Evolutionary conservation across 2,888 invertebrate genomes (phyloP), one percentile per base, ranked within the genome.

Genomic region (Sussaba pulchella): DNA sequence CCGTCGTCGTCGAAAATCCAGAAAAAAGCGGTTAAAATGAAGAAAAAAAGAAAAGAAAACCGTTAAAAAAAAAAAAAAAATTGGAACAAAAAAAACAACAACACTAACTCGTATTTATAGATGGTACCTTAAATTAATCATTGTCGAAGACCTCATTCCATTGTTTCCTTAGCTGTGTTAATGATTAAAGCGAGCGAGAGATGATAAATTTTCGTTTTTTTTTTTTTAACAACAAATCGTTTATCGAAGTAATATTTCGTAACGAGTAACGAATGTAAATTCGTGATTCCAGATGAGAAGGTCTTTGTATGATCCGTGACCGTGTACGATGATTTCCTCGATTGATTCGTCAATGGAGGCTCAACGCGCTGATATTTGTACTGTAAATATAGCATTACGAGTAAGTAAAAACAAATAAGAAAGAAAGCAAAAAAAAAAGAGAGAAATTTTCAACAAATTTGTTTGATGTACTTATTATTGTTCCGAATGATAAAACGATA

Each of bases 101-200:
- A 63, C 59, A 52, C 24, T 67, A 54, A 77, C 31, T 80, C 74
- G 45, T 76, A 83, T 70, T 73, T 78, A 76, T 83, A 78, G 81
- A 76, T 81, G 78, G 75, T 82, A 80, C 70, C 74, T 74, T 75
- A 75, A 70, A 82, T 69, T 82, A 80, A 82, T 78, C 73, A 78
- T 82, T 81, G 63, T 78, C 75, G 72, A 83, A 74, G 77, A 78
- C 79, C 78, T 83, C 84, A 81, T 87, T 88, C 86, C 87, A 88
- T 88, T 87, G 87, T 87, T 86, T 87, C 85, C 72, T 81, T 78
- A 83, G 77, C 73, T 84, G 86, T 83, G 84, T 86, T 87, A 83
- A 83, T 83, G 39, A 74, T 57, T 66, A 71, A 54, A 45, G n/a
- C 4, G 57, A 31, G 26, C 10, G 57, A 50, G 36, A 21, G 24